Evolutionary conservation across 1,140 invertebrate genomes (phyloP).

Genomic region (Zaprionus capensis): DNA sequence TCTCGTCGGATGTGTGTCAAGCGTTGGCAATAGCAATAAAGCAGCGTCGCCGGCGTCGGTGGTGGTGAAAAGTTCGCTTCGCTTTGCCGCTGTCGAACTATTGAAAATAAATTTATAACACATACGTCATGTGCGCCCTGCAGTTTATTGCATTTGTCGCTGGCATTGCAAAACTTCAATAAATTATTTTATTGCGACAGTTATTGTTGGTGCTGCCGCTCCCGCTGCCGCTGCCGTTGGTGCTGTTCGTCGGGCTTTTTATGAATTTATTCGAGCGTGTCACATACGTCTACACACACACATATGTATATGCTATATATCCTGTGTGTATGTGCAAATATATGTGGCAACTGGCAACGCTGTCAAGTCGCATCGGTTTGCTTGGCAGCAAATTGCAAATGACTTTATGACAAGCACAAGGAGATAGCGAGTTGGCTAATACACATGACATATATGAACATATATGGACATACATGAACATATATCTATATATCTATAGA

Average conservation of each 20-base stretch:
- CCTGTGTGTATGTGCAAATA: slow-evolving; percentile 30
- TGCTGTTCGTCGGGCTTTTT: slow-evolving; percentile 37
- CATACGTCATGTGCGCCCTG: slow-evolving; percentile 71
- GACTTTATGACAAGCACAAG: slow-evolving; percentile 65
- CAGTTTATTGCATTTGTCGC: slow-evolving; percentile 81
- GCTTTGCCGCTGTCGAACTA: slow-evolving; percentile 45
- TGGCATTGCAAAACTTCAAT: slow-evolving; percentile 80
- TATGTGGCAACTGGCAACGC: slow-evolving; percentile 30
- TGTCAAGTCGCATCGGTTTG: slow-evolving; percentile 66
- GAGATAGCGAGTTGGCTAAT: neutral
- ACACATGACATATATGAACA: neutral
- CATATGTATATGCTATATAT: slow-evolving; percentile 25
- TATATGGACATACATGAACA: neutral
- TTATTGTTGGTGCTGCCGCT: slow-evolving; percentile 64
- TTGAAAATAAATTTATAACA: slow-evolving; percentile 81
- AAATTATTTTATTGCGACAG: slow-evolving; percentile 84
- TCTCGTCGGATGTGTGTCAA: slow-evolving; percentile 72
- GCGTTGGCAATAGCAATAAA: slow-evolving; percentile 68
- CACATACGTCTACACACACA: slow-evolving; percentile 10
- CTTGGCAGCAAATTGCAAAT: slow-evolving; percentile 76
- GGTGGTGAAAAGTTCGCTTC: neutral
- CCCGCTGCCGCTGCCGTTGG: neutral
- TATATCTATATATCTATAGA: slow-evolving; percentile 3
- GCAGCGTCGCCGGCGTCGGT: neutral
- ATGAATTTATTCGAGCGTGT: slow-evolving; percentile 63